These are phyloP conservation scores for Zapus hudsonius DNA, from an alignment of 2,113 vertebrate species.

Conservation along the genomic window DNA sequence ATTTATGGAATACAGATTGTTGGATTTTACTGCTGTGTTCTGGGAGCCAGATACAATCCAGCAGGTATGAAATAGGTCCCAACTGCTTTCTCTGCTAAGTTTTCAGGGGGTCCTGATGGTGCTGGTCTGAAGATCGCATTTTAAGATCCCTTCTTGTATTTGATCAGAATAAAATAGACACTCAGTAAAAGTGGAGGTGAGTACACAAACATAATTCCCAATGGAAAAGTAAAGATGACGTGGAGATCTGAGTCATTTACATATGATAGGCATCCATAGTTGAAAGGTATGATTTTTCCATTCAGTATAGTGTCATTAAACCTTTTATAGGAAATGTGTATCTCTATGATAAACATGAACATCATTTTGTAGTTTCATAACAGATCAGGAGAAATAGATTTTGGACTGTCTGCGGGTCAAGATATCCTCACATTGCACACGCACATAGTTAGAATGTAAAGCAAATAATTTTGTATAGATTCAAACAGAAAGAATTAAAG, in stretches of 20 bases:
- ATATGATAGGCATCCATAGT: conserved; percentile 37
- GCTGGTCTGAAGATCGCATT: background rate
- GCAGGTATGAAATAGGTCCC: background rate
- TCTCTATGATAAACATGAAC: background rate
- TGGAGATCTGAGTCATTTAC: conserved; percentile 11
- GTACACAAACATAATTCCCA: background rate
- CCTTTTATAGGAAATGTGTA: background rate
- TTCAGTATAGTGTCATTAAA: background rate
- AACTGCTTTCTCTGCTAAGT: background rate
- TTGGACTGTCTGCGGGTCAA: background rate
- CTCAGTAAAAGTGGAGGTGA: background rate
- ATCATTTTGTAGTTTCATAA: background rate
- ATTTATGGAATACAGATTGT: background rate
- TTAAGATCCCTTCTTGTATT: background rate
- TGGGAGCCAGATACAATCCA: background rate
- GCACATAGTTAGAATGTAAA: background rate
- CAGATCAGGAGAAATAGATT: background rate
- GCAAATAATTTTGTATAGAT: background rate
- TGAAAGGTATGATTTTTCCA: conserved; percentile 51
- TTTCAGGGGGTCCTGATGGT: background rate
- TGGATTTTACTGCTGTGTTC: background rate
- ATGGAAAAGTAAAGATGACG: background rate
- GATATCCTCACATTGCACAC: background rate
- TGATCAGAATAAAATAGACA: background rate
- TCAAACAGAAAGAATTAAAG: background rate